A percentile compares a stretch with the other conserved stretches of the same genome.
These are phyloP conservation scores for Eristalis arbustorum DNA, from an alignment of 2,888 invertebrate species.

Conservation along the genomic window DNA sequence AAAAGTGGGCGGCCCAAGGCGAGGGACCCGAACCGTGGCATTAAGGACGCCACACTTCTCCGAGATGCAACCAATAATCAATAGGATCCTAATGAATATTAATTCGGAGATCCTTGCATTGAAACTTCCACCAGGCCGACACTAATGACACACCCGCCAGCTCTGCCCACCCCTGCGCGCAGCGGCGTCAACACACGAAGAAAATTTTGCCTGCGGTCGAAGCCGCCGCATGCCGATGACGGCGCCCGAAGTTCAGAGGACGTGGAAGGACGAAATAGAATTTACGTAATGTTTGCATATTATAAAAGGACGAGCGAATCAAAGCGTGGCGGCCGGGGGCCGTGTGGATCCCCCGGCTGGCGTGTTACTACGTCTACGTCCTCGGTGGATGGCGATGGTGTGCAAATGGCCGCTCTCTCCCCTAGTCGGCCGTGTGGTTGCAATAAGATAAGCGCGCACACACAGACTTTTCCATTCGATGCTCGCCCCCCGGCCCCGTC, in stretches of 20 bases:
- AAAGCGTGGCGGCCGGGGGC: constrained; percentile 34
- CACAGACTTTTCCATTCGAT: constrained; percentile 22
- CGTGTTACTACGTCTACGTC: too few relatives aligned
- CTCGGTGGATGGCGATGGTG: background rate
- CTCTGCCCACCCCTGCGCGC: background rate
- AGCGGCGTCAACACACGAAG: constrained; percentile 40
- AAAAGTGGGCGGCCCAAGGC: background rate
- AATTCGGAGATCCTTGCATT: constrained; percentile 28
- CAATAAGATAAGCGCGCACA: constrained; percentile 66
- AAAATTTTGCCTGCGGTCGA: background rate
- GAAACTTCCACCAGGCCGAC: background rate
- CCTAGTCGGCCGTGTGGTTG: constrained; percentile 51
- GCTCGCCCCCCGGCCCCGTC: background rate
- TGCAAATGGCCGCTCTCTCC: background rate
- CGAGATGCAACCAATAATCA: constrained; percentile 45
- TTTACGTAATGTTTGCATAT: constrained; percentile 56
- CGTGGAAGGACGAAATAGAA: constrained; percentile 8
- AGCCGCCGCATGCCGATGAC: background rate
- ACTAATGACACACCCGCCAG: constrained; percentile 28
- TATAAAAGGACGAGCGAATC: constrained; percentile 54
- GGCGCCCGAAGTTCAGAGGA: background rate
- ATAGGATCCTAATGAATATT: constrained; percentile 53
- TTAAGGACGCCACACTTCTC: constrained; percentile 29
- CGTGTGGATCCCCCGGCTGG: background rate
- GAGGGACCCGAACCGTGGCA: constrained; percentile 32